These are phyloP conservation scores for Aricia agestis DNA, from an alignment of 1,140 invertebrate genomes.

Conservation along the genomic window DNA sequence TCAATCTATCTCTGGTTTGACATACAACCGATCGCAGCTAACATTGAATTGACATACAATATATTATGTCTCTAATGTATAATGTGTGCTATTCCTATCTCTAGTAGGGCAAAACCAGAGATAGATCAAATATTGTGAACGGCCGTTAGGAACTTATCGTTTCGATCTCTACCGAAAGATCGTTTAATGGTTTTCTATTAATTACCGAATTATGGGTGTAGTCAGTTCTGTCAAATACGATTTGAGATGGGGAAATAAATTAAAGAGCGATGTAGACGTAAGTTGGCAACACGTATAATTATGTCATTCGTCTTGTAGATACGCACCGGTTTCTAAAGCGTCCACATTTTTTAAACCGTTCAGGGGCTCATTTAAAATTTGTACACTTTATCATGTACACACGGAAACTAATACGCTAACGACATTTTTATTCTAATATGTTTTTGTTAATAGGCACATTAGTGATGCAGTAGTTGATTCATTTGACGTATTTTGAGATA, in stretches of 20 bases:
- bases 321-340: background rate
- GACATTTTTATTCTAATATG: constrained; percentile 1
- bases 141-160: no score
- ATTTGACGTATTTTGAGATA: background rate
- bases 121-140: no score
- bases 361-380: constrained; percentile 13
- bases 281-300: constrained; percentile 4
- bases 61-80: no score
- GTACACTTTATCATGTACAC: constrained; percentile 13
- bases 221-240: background rate
- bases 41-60: no score
- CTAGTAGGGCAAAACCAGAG: no score
- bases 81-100: no score
- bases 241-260: background rate
- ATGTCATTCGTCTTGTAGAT: constrained; percentile 5
- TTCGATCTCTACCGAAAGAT: background rate
- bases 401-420: background rate
- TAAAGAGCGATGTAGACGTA: background rate
- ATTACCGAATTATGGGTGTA: background rate
- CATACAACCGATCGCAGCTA: no score
- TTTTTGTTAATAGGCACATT: background rate
- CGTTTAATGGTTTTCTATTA: background rate
- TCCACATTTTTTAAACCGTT: constrained; percentile 2
- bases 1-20: no score
- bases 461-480: background rate